These are phyloP conservation scores for Stegodyphus mimosarum DNA, from an alignment of 1,140 invertebrate genomes.

Conservation along the genomic window DNA sequence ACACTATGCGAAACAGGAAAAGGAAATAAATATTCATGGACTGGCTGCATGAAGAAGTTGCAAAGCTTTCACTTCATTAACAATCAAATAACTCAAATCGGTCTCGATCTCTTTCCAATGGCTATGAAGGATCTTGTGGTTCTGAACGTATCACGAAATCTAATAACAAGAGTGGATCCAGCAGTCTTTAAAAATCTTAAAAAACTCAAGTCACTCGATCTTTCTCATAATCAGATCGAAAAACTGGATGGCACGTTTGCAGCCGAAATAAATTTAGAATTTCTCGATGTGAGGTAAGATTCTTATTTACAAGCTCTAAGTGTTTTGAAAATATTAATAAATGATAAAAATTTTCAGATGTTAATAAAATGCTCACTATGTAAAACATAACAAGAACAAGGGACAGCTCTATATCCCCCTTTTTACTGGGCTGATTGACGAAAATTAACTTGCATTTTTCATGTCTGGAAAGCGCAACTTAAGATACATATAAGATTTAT, in stretches of 20 bases:
- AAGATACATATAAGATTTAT: too few species aligned
- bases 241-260: slow-evolving; percentile 10
- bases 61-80: slow-evolving; percentile 17
- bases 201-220: slow-evolving; percentile 1
- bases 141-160: slow-evolving; percentile 14
- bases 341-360: too few species aligned
- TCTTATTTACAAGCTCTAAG: too few species aligned
- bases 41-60: slow-evolving; percentile 16
- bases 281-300: slow-evolving; percentile 32
- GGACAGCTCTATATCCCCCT: too few species aligned
- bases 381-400: too few species aligned
- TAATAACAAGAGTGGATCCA: slow-evolving; percentile 9
- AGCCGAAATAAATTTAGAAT: background rate
- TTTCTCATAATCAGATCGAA: slow-evolving; percentile 21
- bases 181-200: slow-evolving; percentile 9
- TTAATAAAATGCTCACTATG: too few species aligned
- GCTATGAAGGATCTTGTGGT: slow-evolving; percentile 3
- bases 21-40: slow-evolving; percentile 20
- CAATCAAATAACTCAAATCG: background rate
- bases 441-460: too few species aligned
- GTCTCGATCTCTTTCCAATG: slow-evolving; percentile 1
- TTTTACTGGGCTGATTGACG: too few species aligned
- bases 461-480: too few species aligned
- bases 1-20: slow-evolving; percentile 1
- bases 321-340: too few species aligned